A percentile compares a stretch with the other conserved stretches of the same genome.
Conservation (phyloP, 2,797 vertebrate species). For the Rhinichthys osculus region DNA sequence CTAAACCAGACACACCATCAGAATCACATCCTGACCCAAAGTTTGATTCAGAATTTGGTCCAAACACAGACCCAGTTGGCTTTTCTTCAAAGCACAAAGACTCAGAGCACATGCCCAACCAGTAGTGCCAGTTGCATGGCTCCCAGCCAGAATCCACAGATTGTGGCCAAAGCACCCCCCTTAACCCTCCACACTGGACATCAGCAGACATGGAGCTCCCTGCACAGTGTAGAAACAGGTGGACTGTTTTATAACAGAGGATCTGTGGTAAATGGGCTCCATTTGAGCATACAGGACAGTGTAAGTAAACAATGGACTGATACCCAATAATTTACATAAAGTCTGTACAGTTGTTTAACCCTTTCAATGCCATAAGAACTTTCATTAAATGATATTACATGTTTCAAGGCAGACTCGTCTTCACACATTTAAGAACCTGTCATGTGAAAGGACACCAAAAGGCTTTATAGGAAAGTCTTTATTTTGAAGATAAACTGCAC, state of each 20-base stretch:
- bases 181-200: constrained; percentile 56
- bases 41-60: constrained; percentile 64
- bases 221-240: constrained; percentile 63
- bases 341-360: background rate
- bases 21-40: constrained; percentile 70
- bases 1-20: constrained; percentile 66
- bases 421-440: background rate
- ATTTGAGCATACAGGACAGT: constrained; percentile 10
- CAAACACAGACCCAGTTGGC: constrained; percentile 64
- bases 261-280: constrained; percentile 41
- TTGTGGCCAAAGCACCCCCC: constrained; percentile 46
- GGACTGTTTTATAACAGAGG: constrained; percentile 69
- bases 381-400: background rate
- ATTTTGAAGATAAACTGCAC: background rate
- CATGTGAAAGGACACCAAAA: background rate
- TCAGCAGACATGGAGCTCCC: constrained; percentile 71
- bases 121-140: constrained; percentile 50
- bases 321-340: background rate
- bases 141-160: constrained; percentile 60
- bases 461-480: background rate
- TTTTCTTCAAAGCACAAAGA: constrained; percentile 67
- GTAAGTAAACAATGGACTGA: background rate
- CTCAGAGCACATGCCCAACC: constrained; percentile 55
- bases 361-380: too few relatives aligned
- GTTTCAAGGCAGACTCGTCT: background rate